Base-by-base conservation (phyloP, 1,140 invertebrate species). In the Zelostemma sp. region DNA sequence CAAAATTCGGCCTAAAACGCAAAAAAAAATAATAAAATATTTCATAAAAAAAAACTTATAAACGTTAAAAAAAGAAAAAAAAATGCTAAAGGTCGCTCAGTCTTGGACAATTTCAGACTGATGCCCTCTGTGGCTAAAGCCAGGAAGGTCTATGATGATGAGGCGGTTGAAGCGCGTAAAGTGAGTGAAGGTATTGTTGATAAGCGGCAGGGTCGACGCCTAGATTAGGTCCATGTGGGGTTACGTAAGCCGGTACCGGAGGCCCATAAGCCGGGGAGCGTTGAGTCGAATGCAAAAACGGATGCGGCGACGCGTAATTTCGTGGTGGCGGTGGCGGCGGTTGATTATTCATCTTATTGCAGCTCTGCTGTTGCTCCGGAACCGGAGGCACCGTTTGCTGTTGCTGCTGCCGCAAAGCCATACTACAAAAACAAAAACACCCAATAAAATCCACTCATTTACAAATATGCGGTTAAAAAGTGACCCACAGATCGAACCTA, bases 91-190 rank as follows among this genome's bases (percentile, higher is more conserved):
- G 33, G 11, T 35, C 11, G 33, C 33, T 35, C 33, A 35, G 33
- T 35, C 33, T 35, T 35, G 33, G 33, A 46, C 16, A 14, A 59
- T 28, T 53, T 72, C 45, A 75, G n/a, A 67, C 38, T 35, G 45
- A n/a, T 12, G 60, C 61, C 56, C 61, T 70, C 55, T 68, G 48
- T 54, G 72, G 79, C 82, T 85, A 85, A 48, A 85, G 80, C 84
- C 84, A 85, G 41, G 83, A 76, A 33, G 82, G 80, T 78, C 83
- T 75, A 61, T 82, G 83, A 73, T 81, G 81, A 65, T 84, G 84
- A 0, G 80, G 78, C 50, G 79, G 79, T 53, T 79, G 81, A 35
- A 85, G 71, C 15, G 82, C 79, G 17, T 85, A 85, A 14, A 84
- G 64, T 21, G 84, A 85, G 68, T 85, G 83, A 41, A 85, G 51